Percentiles rank a stretch among this genome's conserved stretches.
Conservation (phyloP, 2,797 vertebrate species). For the Myotis findleyi region DNA sequence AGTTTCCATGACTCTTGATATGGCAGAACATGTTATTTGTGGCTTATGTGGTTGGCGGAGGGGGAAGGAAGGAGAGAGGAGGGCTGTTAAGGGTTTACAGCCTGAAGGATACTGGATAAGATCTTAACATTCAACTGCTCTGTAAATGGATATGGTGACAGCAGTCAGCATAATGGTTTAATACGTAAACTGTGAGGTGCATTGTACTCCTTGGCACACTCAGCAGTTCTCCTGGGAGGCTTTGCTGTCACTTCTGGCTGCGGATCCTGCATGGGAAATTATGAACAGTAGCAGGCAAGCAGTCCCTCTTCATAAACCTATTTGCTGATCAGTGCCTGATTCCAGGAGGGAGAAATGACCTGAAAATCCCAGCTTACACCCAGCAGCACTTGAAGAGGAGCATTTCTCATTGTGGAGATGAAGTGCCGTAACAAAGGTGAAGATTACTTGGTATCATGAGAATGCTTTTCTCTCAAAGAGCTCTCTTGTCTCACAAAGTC, state of each 20-base stretch:
- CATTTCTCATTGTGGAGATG: background rate
- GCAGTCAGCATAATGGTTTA: background rate
- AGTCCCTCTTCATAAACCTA: slow-evolving; percentile 67
- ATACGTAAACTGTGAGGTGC: background rate
- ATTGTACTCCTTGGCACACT: slow-evolving; percentile 68
- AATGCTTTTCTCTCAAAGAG: background rate
- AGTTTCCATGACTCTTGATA: background rate
- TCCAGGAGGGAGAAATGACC: slow-evolving; percentile 51
- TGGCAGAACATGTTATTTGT: background rate
- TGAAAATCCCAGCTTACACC: background rate
- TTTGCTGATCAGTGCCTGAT: slow-evolving; percentile 65
- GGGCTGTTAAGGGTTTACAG: background rate
- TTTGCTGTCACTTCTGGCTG: slow-evolving; percentile 8
- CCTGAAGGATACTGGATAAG: background rate
- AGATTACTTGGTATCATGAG: background rate
- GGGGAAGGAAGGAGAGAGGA: background rate
- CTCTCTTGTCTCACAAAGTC: background rate
- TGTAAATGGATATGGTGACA: background rate
- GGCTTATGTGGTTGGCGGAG: background rate
- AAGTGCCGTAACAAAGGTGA: background rate
- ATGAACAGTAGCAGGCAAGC: background rate
- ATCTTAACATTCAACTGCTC: background rate
- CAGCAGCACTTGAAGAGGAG: background rate
- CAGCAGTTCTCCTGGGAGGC: slow-evolving; percentile 59
- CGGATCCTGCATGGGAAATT: background rate